These are phyloP conservation scores for Nothocercus julius DNA, from an alignment of 2,113 vertebrate genomes.

Conservation along the genomic window DNA sequence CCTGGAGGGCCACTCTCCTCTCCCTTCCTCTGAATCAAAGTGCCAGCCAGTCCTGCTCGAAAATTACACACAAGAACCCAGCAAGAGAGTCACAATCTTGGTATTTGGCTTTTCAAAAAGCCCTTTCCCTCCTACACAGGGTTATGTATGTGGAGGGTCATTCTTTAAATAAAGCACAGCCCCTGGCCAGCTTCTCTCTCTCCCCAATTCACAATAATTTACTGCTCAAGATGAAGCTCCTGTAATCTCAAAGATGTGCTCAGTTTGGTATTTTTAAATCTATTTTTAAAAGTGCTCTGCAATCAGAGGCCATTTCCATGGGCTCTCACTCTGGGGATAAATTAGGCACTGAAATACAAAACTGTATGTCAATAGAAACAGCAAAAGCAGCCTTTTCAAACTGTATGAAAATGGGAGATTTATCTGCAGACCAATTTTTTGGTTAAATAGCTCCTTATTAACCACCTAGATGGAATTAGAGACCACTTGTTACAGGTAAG, in stretches of 20 bases:
- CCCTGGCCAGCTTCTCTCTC: conserved; percentile 43
- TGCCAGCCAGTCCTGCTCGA: conserved; percentile 47
- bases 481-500: conserved; percentile 23
- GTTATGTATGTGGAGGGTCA: conserved; percentile 54
- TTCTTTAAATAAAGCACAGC: conserved; percentile 61
- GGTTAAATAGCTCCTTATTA: conserved; percentile 58
- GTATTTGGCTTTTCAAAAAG: conserved; percentile 65
- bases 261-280: conserved; percentile 73
- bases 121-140: conserved; percentile 66
- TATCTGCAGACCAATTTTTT: conserved; percentile 61
- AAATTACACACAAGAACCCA: conserved; percentile 68
- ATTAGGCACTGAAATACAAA: conserved; percentile 71
- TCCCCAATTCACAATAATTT: conserved; percentile 75
- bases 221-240: conserved; percentile 72
- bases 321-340: conserved; percentile 60
- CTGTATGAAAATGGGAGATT: conserved; percentile 52
- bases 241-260: conserved; percentile 74
- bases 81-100: conserved; percentile 63
- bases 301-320: conserved; percentile 76
- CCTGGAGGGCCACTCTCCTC: conserved; percentile 62
- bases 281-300: conserved; percentile 75
- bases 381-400: conserved; percentile 68
- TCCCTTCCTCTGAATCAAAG: conserved; percentile 55
- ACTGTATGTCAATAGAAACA: conserved; percentile 71
- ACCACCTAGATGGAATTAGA: conserved; percentile 46